phyloP scores from a whole-genome alignment of 2,797 vertebrate genomes.

The Xyrichtys novacula region DNA sequence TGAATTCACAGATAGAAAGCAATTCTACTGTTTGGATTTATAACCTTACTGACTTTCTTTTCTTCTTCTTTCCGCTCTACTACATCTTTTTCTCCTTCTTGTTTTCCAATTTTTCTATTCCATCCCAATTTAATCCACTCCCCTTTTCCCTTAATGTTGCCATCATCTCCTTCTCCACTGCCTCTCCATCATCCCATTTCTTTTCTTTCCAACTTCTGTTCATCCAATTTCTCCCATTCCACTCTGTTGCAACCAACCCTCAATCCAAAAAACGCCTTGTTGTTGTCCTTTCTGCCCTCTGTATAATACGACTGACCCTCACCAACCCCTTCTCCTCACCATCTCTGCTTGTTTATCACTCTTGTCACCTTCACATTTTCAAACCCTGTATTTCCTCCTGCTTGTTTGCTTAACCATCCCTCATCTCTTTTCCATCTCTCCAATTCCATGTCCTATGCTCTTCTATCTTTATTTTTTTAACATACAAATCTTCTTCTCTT shows the following conservation, averaged over 20 bases:
- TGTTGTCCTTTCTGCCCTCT: conserved; percentile 16
- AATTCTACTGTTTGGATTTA: conserved; percentile 51
- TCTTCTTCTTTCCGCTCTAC: conserved; percentile 10
- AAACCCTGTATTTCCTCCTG: conserved; percentile 11
- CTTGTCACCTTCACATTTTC: conserved; percentile 12
- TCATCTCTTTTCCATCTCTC: conserved; percentile 18
- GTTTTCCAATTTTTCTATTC: conserved; percentile 9
- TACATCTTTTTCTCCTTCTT: conserved; percentile 23
- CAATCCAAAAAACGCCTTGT: conserved; percentile 19
- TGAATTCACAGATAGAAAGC: conserved; percentile 58
- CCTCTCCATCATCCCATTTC: conserved; percentile 15
- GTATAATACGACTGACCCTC: conserved; percentile 38
- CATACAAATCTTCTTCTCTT: neutral
- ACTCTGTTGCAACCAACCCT: neutral
- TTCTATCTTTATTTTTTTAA: conserved; percentile 2
- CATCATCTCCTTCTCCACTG: neutral
- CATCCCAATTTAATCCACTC: conserved; percentile 13
- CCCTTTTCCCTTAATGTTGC: neutral
- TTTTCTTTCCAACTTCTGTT: neutral
- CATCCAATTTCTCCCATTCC: neutral
- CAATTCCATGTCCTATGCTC: conserved; percentile 7
- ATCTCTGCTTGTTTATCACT: conserved; percentile 34
- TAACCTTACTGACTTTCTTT: conserved; percentile 31
- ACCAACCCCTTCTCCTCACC: conserved; percentile 5
- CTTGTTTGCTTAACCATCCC: conserved; percentile 26